Conservation (phyloP, 1,140 invertebrate species). For the Eciton burchellii region DNA sequence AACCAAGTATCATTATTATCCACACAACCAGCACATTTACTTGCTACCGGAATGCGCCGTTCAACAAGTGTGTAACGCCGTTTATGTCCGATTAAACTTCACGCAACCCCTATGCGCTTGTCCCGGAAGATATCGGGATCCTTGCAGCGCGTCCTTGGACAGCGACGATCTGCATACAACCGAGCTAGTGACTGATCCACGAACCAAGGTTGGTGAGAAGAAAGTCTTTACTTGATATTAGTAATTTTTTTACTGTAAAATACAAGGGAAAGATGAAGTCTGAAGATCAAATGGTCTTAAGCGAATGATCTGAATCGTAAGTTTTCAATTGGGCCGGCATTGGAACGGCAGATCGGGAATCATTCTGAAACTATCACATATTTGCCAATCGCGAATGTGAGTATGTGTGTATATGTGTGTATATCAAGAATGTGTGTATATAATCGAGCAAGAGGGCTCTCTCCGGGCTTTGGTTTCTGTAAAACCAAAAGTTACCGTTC, state of each 20-base stretch:
- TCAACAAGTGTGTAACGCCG: constrained; percentile 96
- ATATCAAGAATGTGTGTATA: constrained; percentile 17
- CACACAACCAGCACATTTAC: constrained; percentile 97
- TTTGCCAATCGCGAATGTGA: neutral
- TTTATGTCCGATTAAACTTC: constrained; percentile 96
- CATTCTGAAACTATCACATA: neutral
- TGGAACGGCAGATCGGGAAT: no score
- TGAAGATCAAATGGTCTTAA: neutral
- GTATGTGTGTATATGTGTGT: neutral
- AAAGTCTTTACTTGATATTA: neutral
- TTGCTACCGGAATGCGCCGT: constrained; percentile 96
- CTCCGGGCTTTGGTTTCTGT: neutral
- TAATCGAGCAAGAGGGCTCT: constrained; percentile 4
- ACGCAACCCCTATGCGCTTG: constrained; percentile 97
- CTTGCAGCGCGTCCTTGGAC: constrained; percentile 95
- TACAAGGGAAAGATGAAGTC: neutral
- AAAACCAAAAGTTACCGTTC: constrained; percentile 43
- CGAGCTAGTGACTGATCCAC: constrained; percentile 93
- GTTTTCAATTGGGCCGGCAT: no score
- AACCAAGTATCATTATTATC: constrained; percentile 96
- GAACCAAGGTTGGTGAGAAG: constrained; percentile 89
- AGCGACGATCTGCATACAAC: constrained; percentile 96
- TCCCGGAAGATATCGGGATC: constrained; percentile 92
- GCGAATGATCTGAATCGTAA: no score
- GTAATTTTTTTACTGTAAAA: neutral